phyloP scores from a whole-genome alignment of 2,888 invertebrate species.

The Alentia gelatinosa region DNA sequence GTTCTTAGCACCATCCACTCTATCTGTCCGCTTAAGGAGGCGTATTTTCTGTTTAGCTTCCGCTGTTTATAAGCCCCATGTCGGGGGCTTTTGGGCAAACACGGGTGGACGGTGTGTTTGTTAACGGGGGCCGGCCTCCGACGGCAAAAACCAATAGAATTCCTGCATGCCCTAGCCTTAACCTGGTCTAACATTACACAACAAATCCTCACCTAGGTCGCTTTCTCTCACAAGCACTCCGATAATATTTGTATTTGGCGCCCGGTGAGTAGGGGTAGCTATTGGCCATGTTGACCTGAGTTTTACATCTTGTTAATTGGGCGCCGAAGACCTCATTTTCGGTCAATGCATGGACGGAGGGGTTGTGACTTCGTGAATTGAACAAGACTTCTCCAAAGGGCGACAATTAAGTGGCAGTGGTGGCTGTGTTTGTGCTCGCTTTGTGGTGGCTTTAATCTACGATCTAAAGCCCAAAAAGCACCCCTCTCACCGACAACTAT shows the following conservation, averaged over 20 bases:
- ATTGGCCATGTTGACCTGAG: background rate
- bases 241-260: constrained; percentile 40
- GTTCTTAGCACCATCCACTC: background rate
- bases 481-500: background rate
- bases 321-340: constrained; percentile 14
- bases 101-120: background rate
- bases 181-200: constrained; percentile 45
- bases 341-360: background rate
- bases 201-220: background rate
- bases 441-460: constrained; percentile 9
- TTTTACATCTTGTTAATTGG: constrained; percentile 49
- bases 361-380: constrained; percentile 40
- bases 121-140: background rate
- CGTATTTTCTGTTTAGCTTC: constrained; percentile 45
- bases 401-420: constrained; percentile 26
- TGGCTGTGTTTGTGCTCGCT: background rate
- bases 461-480: background rate
- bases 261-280: background rate
- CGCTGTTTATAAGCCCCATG: constrained; percentile 27
- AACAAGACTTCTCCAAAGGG: constrained; percentile 32
- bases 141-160: constrained; percentile 41
- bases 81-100: background rate
- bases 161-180: constrained; percentile 36
- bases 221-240: constrained; percentile 31
- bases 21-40: constrained; percentile 15